Base-by-base conservation (phyloP, 2,888 invertebrate genomes). In the Limnephilus rhombicus region DNA sequence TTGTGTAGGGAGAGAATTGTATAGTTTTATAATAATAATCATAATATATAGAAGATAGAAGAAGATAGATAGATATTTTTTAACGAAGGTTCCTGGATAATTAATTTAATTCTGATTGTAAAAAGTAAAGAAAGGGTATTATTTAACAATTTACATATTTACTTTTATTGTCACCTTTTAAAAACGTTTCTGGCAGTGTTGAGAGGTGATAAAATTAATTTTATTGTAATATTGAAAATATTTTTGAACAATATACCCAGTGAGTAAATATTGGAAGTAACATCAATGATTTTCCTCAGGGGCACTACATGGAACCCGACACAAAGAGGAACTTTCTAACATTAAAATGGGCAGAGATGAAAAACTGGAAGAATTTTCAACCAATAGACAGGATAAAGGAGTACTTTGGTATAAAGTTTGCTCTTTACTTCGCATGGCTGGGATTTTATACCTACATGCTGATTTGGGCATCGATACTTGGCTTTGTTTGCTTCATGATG, bases 371-470 rank as follows among this genome's bases (percentile, higher is more conserved):
- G 94, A 97, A 97, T 95, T 97, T 96, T 92, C 98, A 98, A 94
- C 98, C 98, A 2, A 95, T 98, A 92, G 98, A 98, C 94, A 96
- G 97, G 93, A 97, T 98, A 92, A 97, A 97, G 96, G 97, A 98
- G 94, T 98, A 98, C 95, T 98, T 98, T 94, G 98, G 98, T 86
- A 97, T 97, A 4, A 98, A 97, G 95, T 97, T 98, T 94, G 98
- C 97, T 0, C 95, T 98, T 92, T 98, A 98, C 95, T 98, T 98
- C 95, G 97, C 98, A 31, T 98, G 98, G 98, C 96, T 98, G 86
- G 98, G 98, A 80, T 98, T 98, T 95, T 98, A 98, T 95, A 98
- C 98, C 0, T 97, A 97, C 94, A 98, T 98, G 98, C 95, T 98
- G 92, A 97, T 98, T 94, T 97, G 98, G 24, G 97, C 98, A 3